These are phyloP conservation scores for Lates japonicus DNA, from an alignment of 2,797 vertebrate species.

Conservation along the genomic window DNA sequence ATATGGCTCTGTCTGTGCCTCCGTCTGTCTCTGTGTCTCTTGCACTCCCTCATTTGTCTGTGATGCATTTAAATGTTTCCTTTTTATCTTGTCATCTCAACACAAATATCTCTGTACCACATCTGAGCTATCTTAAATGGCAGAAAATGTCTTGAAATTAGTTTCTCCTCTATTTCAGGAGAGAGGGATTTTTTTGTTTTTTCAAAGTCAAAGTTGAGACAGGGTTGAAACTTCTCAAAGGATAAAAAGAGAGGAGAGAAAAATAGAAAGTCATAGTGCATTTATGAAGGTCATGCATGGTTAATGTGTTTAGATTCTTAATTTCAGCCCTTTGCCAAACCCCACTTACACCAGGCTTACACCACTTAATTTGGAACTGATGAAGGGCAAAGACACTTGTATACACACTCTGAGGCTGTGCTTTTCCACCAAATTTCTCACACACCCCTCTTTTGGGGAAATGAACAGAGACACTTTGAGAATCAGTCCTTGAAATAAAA, in stretches of 20 bases:
- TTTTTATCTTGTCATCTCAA: constrained; percentile 39
- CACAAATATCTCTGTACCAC: constrained; percentile 14
- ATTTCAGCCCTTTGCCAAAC: constrained; percentile 55
- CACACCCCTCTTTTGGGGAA: neutral
- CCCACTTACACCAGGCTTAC: constrained; percentile 3
- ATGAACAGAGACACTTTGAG: constrained; percentile 16
- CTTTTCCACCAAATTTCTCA: neutral
- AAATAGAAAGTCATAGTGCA: constrained; percentile 17
- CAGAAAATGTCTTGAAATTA: constrained; percentile 32
- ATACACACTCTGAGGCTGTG: constrained; percentile 3
- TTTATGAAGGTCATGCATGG: constrained; percentile 62
- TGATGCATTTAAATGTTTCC: constrained; percentile 42
- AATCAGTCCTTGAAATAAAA: constrained; percentile 32
- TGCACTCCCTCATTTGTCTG: neutral
- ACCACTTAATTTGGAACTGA: constrained; percentile 30
- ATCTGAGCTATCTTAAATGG: constrained; percentile 36
- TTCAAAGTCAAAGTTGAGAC: constrained; percentile 27
- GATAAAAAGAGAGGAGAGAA: constrained; percentile 16
- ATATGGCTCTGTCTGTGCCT: constrained; percentile 24
- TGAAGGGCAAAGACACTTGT: constrained; percentile 17
- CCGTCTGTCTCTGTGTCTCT: constrained; percentile 24
- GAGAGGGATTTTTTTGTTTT: neutral
- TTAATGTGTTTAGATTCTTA: constrained; percentile 69
- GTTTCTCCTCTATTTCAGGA: constrained; percentile 3
- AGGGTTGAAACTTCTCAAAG: neutral